Conservation (phyloP, 2,888 invertebrate genomes). For the Pollenia griseotomentosa region DNA sequence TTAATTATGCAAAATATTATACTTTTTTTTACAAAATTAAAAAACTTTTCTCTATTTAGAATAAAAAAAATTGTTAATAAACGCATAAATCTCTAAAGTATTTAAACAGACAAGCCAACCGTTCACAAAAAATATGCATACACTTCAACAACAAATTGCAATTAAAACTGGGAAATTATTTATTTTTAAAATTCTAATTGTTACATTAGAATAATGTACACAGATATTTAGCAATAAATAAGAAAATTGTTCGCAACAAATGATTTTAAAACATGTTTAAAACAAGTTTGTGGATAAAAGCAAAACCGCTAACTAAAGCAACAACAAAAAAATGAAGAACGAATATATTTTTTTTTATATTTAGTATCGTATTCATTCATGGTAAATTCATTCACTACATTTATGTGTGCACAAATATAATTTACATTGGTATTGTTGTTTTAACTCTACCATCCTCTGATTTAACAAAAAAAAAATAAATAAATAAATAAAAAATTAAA, state of each 20-base stretch:
- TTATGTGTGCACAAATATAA: not conserved
- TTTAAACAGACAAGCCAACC: not conserved
- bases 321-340: not conserved
- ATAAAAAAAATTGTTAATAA: not conserved
- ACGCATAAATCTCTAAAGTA: slow-evolving; percentile 37
- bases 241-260: not conserved
- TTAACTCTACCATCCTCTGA: slow-evolving; percentile 38
- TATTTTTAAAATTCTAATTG: slow-evolving; percentile 58
- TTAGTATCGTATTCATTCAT: slow-evolving; percentile 41
- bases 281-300: slow-evolving; percentile 8
- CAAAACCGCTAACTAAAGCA: not conserved
- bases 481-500: not conserved
- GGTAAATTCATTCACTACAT: slow-evolving; percentile 56
- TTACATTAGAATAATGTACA: slow-evolving; percentile 59
- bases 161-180: slow-evolving; percentile 50
- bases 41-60: too few species aligned
- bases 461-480: slow-evolving; percentile 34
- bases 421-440: slow-evolving; percentile 41
- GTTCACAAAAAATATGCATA: not conserved
- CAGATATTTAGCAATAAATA: not conserved
- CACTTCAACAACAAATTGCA: slow-evolving; percentile 31
- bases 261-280: slow-evolving; percentile 27
- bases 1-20: slow-evolving; percentile 41
- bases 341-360: slow-evolving; percentile 10
- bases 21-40: too few species aligned